Evolutionary conservation across 1,140 invertebrate species (phyloP).

Genomic region (Holotrichia oblita): DNA sequence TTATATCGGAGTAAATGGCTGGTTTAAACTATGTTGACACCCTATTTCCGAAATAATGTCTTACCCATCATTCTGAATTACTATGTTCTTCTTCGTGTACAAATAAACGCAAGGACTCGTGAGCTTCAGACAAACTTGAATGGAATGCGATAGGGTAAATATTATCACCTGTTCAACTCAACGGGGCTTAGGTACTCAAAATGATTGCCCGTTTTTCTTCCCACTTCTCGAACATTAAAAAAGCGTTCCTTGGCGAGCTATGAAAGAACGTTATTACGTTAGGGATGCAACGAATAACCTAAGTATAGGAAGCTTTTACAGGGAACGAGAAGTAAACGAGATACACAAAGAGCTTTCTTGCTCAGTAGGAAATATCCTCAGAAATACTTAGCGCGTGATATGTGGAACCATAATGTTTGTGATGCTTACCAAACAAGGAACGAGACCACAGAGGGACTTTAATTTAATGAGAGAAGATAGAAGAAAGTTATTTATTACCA

Average conservation of each 20-base stretch:
- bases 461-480: conserved; percentile 10
- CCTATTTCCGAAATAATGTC: not conserved
- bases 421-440: not conserved
- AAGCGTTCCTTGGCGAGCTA: not conserved
- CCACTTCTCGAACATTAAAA: conserved; percentile 27
- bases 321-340: not conserved
- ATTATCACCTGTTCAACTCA: conserved; percentile 25
- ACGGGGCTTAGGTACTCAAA: conserved; percentile 1
- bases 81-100: not conserved
- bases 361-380: conserved; percentile 5
- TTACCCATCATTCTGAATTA: not conserved
- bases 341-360: not conserved
- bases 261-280: not conserved
- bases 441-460: not conserved
- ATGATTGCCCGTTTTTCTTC: conserved; percentile 22
- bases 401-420: not conserved
- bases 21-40: not conserved
- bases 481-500: not conserved
- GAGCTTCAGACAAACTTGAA: not conserved
- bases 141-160: not conserved
- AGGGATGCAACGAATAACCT: not conserved
- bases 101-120: not conserved
- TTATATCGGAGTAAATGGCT: no score
- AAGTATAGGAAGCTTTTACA: not conserved
- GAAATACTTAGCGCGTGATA: not conserved